phyloP scores from a whole-genome alignment of 2,797 vertebrate species.

The Pteronotus mesoamericanus region DNA sequence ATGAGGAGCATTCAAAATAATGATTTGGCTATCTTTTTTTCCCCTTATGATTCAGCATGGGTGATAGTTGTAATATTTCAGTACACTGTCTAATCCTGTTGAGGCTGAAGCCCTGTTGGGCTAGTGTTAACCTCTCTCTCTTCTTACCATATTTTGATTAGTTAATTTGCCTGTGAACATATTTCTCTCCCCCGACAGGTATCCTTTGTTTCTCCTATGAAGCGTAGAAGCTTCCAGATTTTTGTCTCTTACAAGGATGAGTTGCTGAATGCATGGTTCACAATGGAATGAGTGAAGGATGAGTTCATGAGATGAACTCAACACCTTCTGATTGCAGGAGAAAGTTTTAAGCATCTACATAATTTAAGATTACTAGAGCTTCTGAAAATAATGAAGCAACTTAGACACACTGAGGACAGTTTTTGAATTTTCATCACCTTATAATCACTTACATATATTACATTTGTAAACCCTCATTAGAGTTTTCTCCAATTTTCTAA shows the following conservation, averaged over 20 bases:
- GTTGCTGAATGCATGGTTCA: not conserved
- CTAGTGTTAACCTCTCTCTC: not conserved
- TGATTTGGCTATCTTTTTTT: not conserved
- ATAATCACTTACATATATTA: not conserved
- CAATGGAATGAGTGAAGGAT: not conserved
- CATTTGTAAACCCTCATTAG: not conserved
- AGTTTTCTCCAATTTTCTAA: not conserved
- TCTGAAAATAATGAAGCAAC: not conserved
- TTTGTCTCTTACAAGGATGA: not conserved
- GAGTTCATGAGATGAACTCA: not conserved
- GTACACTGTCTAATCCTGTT: not conserved
- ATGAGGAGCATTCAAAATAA: slow-evolving; percentile 24
- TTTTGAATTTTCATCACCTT: not conserved
- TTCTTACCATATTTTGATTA: not conserved
- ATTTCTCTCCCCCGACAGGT: not conserved
- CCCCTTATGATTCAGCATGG: not conserved
- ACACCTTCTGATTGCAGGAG: not conserved
- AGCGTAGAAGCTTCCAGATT: not conserved
- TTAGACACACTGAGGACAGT: not conserved
- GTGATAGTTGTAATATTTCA: not conserved
- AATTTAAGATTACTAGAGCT: not conserved
- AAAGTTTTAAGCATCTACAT: not conserved
- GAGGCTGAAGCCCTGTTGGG: not conserved
- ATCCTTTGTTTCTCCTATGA: not conserved
- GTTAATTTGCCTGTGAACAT: not conserved